Conservation (phyloP, 2,113 vertebrate genomes). For the Misgurnus mizolepis region DNA sequence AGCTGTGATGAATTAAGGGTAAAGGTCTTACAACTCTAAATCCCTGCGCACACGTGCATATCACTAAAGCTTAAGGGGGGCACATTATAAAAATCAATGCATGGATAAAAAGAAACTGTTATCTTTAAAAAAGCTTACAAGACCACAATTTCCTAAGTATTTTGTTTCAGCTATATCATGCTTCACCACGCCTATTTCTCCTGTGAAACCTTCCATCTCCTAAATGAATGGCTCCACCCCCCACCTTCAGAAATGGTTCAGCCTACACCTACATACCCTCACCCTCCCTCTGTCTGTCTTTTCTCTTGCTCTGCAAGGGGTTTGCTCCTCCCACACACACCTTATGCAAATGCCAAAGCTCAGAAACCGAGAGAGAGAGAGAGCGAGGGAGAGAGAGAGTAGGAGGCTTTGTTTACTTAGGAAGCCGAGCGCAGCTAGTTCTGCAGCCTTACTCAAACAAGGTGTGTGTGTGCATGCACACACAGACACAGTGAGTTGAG, state of each 20-base stretch:
- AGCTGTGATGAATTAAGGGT: neutral
- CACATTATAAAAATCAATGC: neutral
- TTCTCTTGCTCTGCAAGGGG: constrained; percentile 18
- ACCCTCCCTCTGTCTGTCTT: constrained; percentile 37
- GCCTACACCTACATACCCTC: constrained; percentile 67
- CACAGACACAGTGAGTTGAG: constrained; percentile 37
- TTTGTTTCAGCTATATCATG: neutral
- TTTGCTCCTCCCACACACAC: constrained; percentile 76
- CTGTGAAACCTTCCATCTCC: constrained; percentile 26
- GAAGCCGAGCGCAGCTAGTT: constrained; percentile 64
- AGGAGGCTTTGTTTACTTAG: constrained; percentile 79
- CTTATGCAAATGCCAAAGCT: constrained; percentile 77
- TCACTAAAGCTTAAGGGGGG: neutral
- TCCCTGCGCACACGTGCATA: neutral
- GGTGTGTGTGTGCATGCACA: constrained; percentile 42
- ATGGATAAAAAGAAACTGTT: neutral
- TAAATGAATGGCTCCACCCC: constrained; percentile 44
- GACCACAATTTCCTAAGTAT: neutral
- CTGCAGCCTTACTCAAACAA: constrained; percentile 61
- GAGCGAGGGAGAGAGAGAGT: constrained; percentile 53
- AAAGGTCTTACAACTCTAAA: neutral
- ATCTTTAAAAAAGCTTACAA: neutral
- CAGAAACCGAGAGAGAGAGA: constrained; percentile 54
- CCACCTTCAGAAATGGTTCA: constrained; percentile 72
- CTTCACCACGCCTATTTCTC: constrained; percentile 42